Evolutionary conservation across 2,113 vertebrate species (phyloP).

Genomic region (Hippopotamus amphibius): DNA sequence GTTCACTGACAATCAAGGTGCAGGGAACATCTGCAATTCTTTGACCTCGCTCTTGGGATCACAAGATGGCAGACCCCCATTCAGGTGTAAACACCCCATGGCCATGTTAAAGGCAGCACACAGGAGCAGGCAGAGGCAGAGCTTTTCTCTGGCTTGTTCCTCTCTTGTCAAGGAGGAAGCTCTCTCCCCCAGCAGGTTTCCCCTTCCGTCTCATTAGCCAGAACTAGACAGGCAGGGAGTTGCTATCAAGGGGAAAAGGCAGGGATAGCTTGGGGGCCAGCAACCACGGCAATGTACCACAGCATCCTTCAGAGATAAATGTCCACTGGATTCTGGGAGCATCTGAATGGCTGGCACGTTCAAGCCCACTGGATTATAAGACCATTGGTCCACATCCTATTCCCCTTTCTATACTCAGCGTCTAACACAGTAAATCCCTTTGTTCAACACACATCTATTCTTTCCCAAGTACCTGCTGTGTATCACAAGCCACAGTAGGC

Average conservation of each 20-base stretch:
- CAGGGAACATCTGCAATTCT: neutral
- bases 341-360: neutral
- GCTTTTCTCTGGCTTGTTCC: neutral
- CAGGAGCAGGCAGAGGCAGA: fast-evolving
- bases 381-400: fast-evolving
- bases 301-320: neutral
- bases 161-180: neutral
- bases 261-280: neutral
- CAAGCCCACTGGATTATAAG: neutral
- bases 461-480: fast-evolving
- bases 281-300: fast-evolving
- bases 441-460: neutral
- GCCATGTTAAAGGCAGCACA: neutral
- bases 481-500: fast-evolving
- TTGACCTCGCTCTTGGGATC: neutral
- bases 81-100: fast-evolving
- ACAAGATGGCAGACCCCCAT: neutral
- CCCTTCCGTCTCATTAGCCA: neutral
- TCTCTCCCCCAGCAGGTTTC: too few species aligned
- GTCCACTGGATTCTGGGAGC: neutral
- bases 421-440: neutral
- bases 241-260: neutral
- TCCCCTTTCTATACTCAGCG: neutral
- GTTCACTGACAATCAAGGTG: too few species aligned
- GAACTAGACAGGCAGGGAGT: neutral